A percentile compares a stretch with the other conserved stretches of the same genome.
Evolutionary conservation across 2,888 invertebrate species (phyloP).

Genomic region (Drosophila birchii): DNA sequence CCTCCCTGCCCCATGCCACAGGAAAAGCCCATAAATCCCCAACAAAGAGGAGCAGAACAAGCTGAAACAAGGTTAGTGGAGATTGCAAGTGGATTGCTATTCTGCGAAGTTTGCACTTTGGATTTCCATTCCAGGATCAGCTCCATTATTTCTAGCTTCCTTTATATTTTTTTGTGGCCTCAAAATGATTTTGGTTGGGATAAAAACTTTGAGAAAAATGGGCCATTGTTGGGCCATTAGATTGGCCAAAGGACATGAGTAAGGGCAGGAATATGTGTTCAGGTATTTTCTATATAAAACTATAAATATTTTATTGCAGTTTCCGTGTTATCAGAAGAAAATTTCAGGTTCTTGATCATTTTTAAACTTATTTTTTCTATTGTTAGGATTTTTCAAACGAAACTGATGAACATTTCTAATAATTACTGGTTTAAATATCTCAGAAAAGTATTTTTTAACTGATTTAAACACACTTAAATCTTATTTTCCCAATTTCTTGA

Average conservation of each 20-base stretch:
- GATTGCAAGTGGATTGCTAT: slow-evolving; percentile 28
- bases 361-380: background rate
- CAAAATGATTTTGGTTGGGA: slow-evolving; percentile 23
- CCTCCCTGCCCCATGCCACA: slow-evolving; percentile 1
- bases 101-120: slow-evolving; percentile 60
- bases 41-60: slow-evolving; percentile 23
- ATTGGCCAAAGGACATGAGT: slow-evolving; percentile 3
- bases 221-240: slow-evolving; percentile 13
- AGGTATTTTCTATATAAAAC: too few relatives aligned
- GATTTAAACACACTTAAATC: too few relatives aligned
- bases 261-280: background rate
- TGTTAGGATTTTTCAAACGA: background rate
- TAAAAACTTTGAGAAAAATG: slow-evolving; percentile 27
- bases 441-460: too few relatives aligned
- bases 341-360: background rate
- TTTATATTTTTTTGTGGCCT: background rate
- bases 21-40: slow-evolving; percentile 47
- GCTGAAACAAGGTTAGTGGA: slow-evolving; percentile 36
- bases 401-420: slow-evolving; percentile 3
- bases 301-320: background rate
- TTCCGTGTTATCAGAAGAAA: background rate
- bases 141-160: background rate
- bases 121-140: slow-evolving; percentile 16
- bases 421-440: background rate
- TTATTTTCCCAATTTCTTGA: too few relatives aligned